These are phyloP conservation scores for Malacoraja senta DNA, from an alignment of 2,797 vertebrate species.

Conservation along the genomic window DNA sequence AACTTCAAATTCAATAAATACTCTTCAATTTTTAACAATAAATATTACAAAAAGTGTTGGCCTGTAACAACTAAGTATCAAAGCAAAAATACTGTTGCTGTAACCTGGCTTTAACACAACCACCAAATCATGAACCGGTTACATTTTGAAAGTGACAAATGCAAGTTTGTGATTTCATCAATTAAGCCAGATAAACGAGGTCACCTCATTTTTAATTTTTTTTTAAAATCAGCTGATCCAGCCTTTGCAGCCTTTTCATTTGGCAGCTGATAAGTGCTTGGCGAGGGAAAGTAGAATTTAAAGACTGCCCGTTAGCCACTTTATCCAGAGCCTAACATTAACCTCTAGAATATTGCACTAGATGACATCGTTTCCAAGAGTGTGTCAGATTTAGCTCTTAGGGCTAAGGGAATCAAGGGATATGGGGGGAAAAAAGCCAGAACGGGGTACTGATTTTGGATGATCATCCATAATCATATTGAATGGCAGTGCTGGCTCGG, in stretches of 20 bases:
- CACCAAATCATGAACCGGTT: neutral
- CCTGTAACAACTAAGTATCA: neutral
- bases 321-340: neutral
- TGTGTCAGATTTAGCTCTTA: too few relatives aligned
- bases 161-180: neutral
- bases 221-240: neutral
- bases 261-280: neutral
- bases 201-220: neutral
- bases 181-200: neutral
- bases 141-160: neutral
- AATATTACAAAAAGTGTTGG: too few relatives aligned
- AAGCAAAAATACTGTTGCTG: neutral
- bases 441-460: too few relatives aligned
- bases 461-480: too few relatives aligned
- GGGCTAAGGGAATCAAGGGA: too few relatives aligned
- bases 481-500: too few relatives aligned
- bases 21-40: too few relatives aligned
- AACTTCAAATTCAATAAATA: neutral
- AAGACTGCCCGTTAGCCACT: neutral
- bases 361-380: too few relatives aligned
- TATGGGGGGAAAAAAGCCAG: too few relatives aligned
- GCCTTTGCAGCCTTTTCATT: neutral
- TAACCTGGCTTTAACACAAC: neutral
- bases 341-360: too few relatives aligned
- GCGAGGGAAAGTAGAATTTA: neutral